phyloP scores from a whole-genome alignment of 1,140 invertebrate species.

The Homarus americanus region DNA sequence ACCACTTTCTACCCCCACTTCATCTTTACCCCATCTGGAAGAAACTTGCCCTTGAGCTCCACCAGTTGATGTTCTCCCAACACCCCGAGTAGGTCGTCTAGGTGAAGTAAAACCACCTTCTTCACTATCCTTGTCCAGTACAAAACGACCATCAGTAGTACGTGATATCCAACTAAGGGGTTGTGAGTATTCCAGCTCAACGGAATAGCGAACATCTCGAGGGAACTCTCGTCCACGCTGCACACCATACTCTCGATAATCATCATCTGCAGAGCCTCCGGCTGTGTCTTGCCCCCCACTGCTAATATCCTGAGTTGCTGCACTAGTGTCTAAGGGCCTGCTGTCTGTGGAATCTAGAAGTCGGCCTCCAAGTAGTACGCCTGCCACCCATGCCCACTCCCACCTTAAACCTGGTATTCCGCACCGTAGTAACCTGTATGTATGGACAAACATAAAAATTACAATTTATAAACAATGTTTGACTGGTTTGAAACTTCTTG shows the following conservation, averaged over 20 bases:
- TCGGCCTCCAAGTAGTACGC: slow-evolving; percentile 77
- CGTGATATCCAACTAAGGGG: slow-evolving; percentile 84
- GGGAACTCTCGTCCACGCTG: slow-evolving; percentile 71
- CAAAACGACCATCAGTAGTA: slow-evolving; percentile 86
- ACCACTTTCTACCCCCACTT: slow-evolving; percentile 71
- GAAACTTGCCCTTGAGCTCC: slow-evolving; percentile 18
- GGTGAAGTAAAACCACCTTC: slow-evolving; percentile 85
- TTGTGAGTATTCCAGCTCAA: slow-evolving; percentile 77
- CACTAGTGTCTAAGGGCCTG: slow-evolving; percentile 64
- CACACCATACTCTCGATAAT: slow-evolving; percentile 66
- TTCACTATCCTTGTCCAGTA: slow-evolving; percentile 86
- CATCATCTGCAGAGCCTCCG: slow-evolving; percentile 52
- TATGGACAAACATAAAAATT: too few species aligned
- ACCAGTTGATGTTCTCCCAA: slow-evolving; percentile 76
- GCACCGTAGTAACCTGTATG: slow-evolving; percentile 91
- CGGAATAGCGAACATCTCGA: slow-evolving; percentile 74
- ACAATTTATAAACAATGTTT: too few species aligned
- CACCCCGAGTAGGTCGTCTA: slow-evolving; percentile 71
- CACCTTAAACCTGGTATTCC: slow-evolving; percentile 92
- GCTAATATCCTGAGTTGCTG: slow-evolving; percentile 60
- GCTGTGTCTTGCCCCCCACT: slow-evolving; percentile 43
- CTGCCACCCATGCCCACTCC: slow-evolving; percentile 68
- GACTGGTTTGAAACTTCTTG: too few species aligned
- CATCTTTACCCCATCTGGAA: slow-evolving; percentile 76
- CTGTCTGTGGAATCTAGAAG: slow-evolving; percentile 72